A percentile compares a stretch with the other conserved stretches of the same genome.
Evolutionary conservation across 2,888 invertebrate species (phyloP).

Genomic region (Patella caerulea): DNA sequence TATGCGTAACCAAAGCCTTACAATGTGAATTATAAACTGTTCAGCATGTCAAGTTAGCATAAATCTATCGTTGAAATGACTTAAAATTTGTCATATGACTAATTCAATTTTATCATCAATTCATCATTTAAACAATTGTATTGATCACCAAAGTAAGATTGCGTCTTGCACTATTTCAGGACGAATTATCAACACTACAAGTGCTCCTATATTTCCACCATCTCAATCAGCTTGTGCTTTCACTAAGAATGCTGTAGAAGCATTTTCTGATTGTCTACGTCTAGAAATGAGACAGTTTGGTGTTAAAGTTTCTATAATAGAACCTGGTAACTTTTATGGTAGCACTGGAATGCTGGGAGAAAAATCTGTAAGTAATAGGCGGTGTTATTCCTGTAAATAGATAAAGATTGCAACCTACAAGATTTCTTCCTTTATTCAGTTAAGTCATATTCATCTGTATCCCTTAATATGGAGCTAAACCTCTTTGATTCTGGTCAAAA

Average conservation of each 20-base stretch:
- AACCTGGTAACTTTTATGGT: conserved; percentile 70
- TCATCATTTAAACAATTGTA: background rate
- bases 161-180: conserved; percentile 51
- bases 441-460: too few species aligned
- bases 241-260: conserved; percentile 60
- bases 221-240: conserved; percentile 55
- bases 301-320: conserved; percentile 57
- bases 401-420: too few species aligned
- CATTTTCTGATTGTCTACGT: conserved; percentile 61
- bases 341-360: conserved; percentile 52
- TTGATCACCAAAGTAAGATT: background rate
- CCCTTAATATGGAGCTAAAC: too few species aligned
- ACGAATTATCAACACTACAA: conserved; percentile 70
- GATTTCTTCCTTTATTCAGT: too few species aligned
- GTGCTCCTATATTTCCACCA: conserved; percentile 64
- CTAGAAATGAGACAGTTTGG: conserved; percentile 62
- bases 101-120: background rate
- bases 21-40: too few species aligned
- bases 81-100: background rate
- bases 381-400: too few species aligned
- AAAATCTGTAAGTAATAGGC: conserved; percentile 41
- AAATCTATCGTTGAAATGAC: too few species aligned
- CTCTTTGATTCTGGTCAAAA: too few species aligned
- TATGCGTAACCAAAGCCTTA: too few species aligned
- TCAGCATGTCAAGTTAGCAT: too few species aligned